A percentile compares a stretch with the other conserved stretches of the same genome.
phyloP scores from a whole-genome alignment of 1,140 invertebrate species.

The Ostrea edulis region DNA sequence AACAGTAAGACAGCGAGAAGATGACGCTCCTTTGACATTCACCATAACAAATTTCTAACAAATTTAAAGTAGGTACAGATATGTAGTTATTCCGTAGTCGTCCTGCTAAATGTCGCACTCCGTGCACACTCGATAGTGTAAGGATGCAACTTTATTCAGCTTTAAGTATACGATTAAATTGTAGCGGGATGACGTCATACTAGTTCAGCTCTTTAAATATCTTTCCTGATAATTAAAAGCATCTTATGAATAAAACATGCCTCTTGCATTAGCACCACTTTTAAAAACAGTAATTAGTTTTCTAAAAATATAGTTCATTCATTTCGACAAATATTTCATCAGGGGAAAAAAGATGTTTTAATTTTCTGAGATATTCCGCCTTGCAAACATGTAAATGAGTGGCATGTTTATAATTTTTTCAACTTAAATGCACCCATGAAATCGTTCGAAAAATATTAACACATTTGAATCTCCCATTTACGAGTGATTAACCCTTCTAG shows the following conservation, averaged over 20 bases:
- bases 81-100: neutral
- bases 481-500: slow-evolving; percentile 32
- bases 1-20: neutral
- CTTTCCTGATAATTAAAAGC: slow-evolving; percentile 17
- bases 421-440: slow-evolving; percentile 24
- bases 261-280: slow-evolving; percentile 12
- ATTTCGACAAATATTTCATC: slow-evolving; percentile 18
- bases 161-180: neutral
- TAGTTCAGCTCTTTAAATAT: neutral
- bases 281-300: slow-evolving; percentile 13
- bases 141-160: neutral
- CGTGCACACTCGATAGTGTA: neutral
- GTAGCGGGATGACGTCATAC: neutral
- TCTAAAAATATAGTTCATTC: slow-evolving; percentile 30
- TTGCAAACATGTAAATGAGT: neutral
- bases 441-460: slow-evolving; percentile 36
- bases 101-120: neutral
- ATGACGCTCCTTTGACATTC: neutral
- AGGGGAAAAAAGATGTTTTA: neutral
- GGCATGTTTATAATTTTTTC: slow-evolving; percentile 16
- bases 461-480: slow-evolving; percentile 29
- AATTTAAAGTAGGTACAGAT: neutral
- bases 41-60: neutral
- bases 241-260: neutral
- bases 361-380: neutral